Percentiles rank a stretch among this genome's conserved stretches.
Evolutionary conservation across 2,113 vertebrate species (phyloP).

Genomic region (Callaeas wilsoni): DNA sequence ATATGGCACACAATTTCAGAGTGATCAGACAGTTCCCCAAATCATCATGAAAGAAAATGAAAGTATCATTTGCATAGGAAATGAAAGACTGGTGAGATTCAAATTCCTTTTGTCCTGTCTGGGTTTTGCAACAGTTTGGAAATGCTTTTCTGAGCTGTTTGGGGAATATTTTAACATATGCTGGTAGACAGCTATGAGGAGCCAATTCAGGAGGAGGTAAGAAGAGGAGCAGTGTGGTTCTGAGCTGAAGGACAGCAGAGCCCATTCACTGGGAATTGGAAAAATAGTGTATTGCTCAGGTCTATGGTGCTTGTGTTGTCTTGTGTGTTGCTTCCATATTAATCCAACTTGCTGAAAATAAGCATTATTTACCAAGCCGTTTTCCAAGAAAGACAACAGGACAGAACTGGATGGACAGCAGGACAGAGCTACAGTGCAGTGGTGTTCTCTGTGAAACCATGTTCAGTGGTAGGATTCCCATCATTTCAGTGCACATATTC

Average conservation of each 20-base stretch:
- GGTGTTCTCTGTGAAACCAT: neutral
- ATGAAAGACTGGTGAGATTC: neutral
- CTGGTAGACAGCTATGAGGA: neutral
- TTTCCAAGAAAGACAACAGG: neutral
- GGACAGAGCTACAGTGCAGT: neutral
- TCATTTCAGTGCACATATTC: neutral
- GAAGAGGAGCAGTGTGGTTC: neutral
- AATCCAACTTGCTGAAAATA: neutral
- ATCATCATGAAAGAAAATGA: neutral
- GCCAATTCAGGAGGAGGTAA: neutral
- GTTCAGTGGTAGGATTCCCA: neutral
- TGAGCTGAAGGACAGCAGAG: neutral
- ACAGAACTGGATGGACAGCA: neutral
- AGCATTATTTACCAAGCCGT: neutral
- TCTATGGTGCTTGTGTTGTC: neutral
- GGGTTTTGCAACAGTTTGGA: neutral
- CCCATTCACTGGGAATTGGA: neutral
- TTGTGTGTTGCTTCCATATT: neutral
- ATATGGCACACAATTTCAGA: neutral
- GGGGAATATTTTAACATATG: neutral
- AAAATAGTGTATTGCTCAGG: neutral
- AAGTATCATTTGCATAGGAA: neutral
- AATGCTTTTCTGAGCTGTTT: neutral
- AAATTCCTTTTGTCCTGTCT: neutral
- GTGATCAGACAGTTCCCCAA: neutral